Evolutionary conservation across 1,140 invertebrate genomes (phyloP).

Genomic region (Homarus americanus): DNA sequence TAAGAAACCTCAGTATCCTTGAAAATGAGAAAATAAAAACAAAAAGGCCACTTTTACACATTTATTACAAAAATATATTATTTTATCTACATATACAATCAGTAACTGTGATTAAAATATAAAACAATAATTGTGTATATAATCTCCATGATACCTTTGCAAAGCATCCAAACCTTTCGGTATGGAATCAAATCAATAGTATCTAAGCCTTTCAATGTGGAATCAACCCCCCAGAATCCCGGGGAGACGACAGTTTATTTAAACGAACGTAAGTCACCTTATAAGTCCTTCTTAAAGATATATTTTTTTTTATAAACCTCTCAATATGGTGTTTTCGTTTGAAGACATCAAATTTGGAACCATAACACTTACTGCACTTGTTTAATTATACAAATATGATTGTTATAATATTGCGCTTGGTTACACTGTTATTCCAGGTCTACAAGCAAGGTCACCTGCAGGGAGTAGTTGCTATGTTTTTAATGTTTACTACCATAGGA

Average conservation of each 20-base stretch:
- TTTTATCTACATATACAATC: background rate
- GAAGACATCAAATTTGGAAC: background rate
- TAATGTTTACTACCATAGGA: background rate
- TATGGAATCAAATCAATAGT: background rate
- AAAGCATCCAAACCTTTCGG: background rate
- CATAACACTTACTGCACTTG: background rate
- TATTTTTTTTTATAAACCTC: no score
- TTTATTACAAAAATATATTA: conserved; percentile 16
- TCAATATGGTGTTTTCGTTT: no score
- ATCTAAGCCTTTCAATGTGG: no score
- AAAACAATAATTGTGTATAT: background rate
- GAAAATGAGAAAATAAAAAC: no score
- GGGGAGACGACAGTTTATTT: background rate
- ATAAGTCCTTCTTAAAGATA: background rate
- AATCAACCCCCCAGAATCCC: background rate
- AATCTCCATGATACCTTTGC: background rate
- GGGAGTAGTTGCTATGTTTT: background rate
- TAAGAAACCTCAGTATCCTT: no score
- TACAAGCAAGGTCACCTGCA: no score
- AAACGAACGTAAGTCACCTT: background rate
- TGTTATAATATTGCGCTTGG: background rate
- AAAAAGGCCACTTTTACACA: background rate
- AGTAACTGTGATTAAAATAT: background rate
- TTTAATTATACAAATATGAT: background rate
- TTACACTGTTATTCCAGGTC: background rate